Evolutionary conservation across 2,113 vertebrate genomes (phyloP).

Genomic region (Pluvialis apricaria): DNA sequence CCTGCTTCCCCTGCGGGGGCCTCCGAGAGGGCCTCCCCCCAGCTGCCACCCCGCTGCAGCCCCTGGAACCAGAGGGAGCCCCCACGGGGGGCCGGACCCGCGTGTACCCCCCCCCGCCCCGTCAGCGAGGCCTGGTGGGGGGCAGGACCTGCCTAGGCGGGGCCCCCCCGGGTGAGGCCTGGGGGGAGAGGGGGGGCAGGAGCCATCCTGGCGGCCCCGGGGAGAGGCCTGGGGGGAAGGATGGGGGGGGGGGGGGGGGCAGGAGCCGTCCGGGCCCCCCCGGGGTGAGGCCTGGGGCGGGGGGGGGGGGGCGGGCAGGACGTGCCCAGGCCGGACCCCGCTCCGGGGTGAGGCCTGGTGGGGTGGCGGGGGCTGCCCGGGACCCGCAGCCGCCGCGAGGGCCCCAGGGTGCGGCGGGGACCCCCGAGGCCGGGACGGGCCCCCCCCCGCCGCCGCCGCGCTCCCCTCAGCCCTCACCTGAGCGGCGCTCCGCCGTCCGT

Average conservation of each 20-base stretch:
- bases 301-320: too few species aligned
- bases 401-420: too few species aligned
- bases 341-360: not conserved
- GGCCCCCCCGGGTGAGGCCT: not conserved
- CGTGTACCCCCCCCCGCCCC: too few species aligned
- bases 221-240: not conserved
- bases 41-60: not conserved
- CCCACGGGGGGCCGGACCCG: not conserved
- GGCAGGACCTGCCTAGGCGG: too few species aligned
- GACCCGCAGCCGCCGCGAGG: not conserved
- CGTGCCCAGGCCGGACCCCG: too few species aligned
- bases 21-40: not conserved
- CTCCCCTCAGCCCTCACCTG: not conserved
- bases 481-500: not conserved
- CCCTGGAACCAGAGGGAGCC: too few species aligned
- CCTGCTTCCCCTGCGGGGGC: not conserved
- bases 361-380: not conserved
- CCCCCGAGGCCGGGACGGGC: not conserved
- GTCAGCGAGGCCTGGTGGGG: not conserved
- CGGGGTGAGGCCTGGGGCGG: not conserved
- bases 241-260: too few species aligned
- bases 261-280: not conserved
- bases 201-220: not conserved
- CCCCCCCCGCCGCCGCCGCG: not conserved
- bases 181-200: not conserved